Conservation (phyloP, 2,113 vertebrate species). For the Fukomys damarensis region DNA sequence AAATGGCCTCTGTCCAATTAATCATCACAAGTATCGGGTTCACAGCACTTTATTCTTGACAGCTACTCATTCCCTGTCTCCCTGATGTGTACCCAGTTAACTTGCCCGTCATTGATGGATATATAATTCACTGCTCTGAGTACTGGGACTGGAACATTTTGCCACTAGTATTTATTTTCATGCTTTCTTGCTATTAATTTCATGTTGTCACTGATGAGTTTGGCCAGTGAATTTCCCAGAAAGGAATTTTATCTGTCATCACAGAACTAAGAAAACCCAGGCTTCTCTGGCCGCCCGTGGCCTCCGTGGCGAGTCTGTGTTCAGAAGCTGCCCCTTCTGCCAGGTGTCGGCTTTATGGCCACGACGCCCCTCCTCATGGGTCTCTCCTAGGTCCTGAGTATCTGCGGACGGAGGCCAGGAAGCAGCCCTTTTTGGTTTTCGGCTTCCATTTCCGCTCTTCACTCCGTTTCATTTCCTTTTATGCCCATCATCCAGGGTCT, state of each 20-base stretch:
- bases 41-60: slow-evolving; percentile 47
- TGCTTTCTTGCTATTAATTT: slow-evolving; percentile 41
- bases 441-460: neutral
- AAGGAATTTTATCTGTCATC: neutral
- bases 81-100: slow-evolving; percentile 5
- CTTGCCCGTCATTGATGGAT: slow-evolving; percentile 14
- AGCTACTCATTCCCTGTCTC: slow-evolving; percentile 49
- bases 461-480: neutral
- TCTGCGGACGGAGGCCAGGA: neutral
- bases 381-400: neutral
- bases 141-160: neutral
- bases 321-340: neutral
- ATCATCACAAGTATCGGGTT: slow-evolving; percentile 48
- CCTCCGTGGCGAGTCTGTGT: neutral
- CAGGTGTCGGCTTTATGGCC: neutral
- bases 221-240: neutral
- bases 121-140: neutral
- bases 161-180: slow-evolving; percentile 41
- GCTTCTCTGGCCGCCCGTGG: neutral
- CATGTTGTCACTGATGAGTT: slow-evolving; percentile 46
- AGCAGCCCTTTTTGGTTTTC: neutral
- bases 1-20: slow-evolving; percentile 10
- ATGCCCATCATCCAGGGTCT: neutral
- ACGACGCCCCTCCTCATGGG: neutral
- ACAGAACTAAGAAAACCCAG: neutral